Evolutionary conservation across 2,888 invertebrate genomes (phyloP).

Genomic region (Eupithecia inturbata): DNA sequence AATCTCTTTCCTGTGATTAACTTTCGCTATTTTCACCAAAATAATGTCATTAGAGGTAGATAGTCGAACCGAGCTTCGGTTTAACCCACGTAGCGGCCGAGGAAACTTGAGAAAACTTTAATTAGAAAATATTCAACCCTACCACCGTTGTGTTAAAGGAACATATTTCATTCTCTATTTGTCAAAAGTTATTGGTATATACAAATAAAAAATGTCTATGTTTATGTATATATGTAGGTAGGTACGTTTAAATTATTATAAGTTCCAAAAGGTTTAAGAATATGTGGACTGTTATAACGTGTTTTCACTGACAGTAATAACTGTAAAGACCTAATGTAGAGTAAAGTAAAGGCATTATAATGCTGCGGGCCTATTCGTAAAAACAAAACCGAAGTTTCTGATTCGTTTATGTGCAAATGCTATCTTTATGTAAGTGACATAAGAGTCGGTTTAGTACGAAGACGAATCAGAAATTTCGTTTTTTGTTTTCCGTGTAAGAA

Average conservation of each 20-base stretch:
- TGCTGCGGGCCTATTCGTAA: no score
- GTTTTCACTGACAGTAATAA: constrained; percentile 28
- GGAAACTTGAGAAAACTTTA: constrained; percentile 70
- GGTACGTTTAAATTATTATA: no score
- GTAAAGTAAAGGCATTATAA: constrained; percentile 18
- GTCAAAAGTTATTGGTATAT: background rate
- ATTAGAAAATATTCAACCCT: constrained; percentile 63
- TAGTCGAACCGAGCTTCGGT: background rate
- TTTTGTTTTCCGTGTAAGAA: no score
- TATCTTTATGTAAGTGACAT: no score
- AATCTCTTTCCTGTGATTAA: no score
- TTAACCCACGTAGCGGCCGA: constrained; percentile 16
- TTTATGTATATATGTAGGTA: no score
- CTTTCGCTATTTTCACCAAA: background rate
- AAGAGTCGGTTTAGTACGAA: no score
- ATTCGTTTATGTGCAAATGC: no score
- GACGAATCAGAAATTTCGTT: no score
- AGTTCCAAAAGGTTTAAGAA: background rate
- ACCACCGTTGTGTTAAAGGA: background rate
- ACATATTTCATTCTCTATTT: background rate
- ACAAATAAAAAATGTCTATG: background rate
- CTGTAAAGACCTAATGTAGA: background rate
- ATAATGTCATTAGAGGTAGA: background rate
- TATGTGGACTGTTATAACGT: constrained; percentile 7
- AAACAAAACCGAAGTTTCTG: no score